Evolutionary conservation across 2,888 invertebrate species (phyloP), one percentile per base, ranked within the genome.

Genomic region (Erannis defoliaria): DNA sequence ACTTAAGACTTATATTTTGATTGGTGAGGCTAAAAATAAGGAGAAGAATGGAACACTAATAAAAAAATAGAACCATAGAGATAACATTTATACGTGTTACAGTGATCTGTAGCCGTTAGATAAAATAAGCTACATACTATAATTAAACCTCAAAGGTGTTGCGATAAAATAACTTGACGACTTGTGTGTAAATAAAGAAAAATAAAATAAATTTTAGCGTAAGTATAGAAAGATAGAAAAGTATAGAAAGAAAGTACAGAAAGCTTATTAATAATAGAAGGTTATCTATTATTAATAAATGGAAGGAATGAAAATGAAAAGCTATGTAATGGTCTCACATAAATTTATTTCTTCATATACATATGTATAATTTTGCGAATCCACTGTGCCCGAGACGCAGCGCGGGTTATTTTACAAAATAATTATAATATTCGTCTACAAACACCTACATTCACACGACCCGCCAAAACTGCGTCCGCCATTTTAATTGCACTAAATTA

Each of bases 261-360:
- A n/a, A n/a, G n/a, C n/a, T n/a, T n/a, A n/a, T n/a, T n/a, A n/a
- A n/a, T n/a, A n/a, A n/a, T n/a, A n/a, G n/a, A n/a, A n/a, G n/a
- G n/a, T n/a, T n/a, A n/a, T n/a, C n/a, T n/a, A n/a, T 26, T 6
- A 8, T 37, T 1, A 16, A 14, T 6, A 6, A 16, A 38, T 4
- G 16, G 2, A 38, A 38, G 29, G 21, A 29, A 35, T 16, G 12
- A 71, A n/a, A 77, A 74, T 69, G 64, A 81, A 75, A 51, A 42
- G 23, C 12, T 10, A 35, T 53, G 10, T 60, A 85, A 88, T 89
- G 89, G 89, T 91, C 86, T 92, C 91, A 93, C 92, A 93, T 93
- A 92, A 89, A 91, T 92, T 91, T 92, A 91, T 91, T 93, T 90
- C 88, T 86, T 85, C 92, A 93, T 92, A 93, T 93, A 93, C 91